These are phyloP conservation scores for Eleutherodactylus coqui DNA, from an alignment of 2,797 vertebrate genomes.

Conservation along the genomic window DNA sequence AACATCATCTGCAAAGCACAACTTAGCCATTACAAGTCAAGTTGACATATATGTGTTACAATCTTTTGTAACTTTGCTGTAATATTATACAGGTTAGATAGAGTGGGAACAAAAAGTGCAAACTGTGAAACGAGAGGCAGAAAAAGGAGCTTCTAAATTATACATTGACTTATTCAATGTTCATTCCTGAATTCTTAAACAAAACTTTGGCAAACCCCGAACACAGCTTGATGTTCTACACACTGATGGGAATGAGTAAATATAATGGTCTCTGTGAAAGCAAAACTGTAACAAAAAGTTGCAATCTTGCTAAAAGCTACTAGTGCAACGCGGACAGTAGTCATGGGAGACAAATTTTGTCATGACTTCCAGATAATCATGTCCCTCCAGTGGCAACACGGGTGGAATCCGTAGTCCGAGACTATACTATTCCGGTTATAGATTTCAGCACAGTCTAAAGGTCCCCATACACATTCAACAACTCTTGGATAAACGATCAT, in stretches of 20 bases:
- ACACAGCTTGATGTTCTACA: neutral
- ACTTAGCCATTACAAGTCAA: neutral
- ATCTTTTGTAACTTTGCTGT: neutral
- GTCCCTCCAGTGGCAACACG: no score
- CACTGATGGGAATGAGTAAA: neutral
- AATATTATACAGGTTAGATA: neutral
- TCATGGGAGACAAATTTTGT: no score
- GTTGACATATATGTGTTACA: neutral
- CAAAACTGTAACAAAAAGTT: neutral
- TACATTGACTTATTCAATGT: neutral
- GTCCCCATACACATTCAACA: no score
- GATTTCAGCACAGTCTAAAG: no score
- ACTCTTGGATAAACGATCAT: no score
- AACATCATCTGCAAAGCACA: constrained; percentile 60
- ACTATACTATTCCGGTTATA: no score
- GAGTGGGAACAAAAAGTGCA: neutral
- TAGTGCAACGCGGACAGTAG: neutral
- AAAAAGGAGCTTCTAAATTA: neutral
- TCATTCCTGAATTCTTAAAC: neutral
- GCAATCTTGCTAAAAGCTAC: neutral
- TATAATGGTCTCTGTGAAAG: neutral
- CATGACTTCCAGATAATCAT: no score
- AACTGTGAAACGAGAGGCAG: neutral
- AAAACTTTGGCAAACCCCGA: neutral
- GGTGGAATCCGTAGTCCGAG: no score